Conservation (phyloP, 2,797 vertebrate species). For the Pagetopsis macropterus region DNA sequence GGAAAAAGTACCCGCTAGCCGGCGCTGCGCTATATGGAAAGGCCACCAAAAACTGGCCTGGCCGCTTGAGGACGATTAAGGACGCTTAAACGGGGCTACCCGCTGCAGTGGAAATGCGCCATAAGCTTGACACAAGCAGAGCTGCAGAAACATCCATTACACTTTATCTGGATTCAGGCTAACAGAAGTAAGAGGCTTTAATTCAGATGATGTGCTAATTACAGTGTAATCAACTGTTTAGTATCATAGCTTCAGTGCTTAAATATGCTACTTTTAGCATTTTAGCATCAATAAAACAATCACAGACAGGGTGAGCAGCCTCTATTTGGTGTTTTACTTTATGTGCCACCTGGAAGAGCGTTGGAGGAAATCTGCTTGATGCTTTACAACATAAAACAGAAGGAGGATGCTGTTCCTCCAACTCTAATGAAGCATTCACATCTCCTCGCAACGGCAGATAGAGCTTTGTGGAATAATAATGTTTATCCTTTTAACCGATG, state of each 20-base stretch:
- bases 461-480: conserved; percentile 16
- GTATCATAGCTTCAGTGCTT: conserved; percentile 7
- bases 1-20: too few relatives aligned
- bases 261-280: conserved; percentile 3
- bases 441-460: conserved; percentile 22
- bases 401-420: conserved; percentile 17
- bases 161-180: background rate
- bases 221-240: conserved; percentile 6
- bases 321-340: conserved; percentile 15
- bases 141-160: conserved; percentile 17
- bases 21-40: too few relatives aligned
- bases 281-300: conserved; percentile 33
- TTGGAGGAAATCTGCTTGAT: conserved; percentile 19
- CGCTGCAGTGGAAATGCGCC: too few relatives aligned
- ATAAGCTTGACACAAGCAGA: conserved; percentile 12
- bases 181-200: background rate
- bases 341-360: conserved; percentile 34
- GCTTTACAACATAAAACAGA: conserved; percentile 29
- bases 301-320: conserved; percentile 4
- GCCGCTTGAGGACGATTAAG: too few relatives aligned
- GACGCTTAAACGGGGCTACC: too few relatives aligned
- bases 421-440: conserved; percentile 36
- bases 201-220: conserved; percentile 1
- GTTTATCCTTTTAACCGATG: conserved; percentile 23
- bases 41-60: too few relatives aligned